These are phyloP conservation scores for Gobius niger DNA, from an alignment of 2,113 vertebrate species.

Conservation along the genomic window DNA sequence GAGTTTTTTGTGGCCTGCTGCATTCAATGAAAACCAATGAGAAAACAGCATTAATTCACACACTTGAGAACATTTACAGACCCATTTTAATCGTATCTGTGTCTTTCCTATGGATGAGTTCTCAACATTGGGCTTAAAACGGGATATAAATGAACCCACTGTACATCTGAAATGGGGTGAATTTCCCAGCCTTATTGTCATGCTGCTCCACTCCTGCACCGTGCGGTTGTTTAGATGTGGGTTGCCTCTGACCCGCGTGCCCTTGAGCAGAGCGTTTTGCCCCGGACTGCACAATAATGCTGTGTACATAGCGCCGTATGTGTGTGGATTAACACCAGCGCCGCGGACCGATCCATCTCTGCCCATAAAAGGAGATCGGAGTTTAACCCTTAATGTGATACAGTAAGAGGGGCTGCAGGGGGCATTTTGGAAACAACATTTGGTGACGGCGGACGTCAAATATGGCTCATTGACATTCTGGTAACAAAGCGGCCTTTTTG, in stretches of 20 bases:
- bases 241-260: conserved; percentile 42
- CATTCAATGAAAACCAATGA: not conserved
- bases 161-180: not conserved
- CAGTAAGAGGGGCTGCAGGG: no score
- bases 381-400: not conserved
- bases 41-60: conserved; percentile 4
- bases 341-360: conserved; percentile 3
- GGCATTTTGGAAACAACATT: no score
- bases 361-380: not conserved
- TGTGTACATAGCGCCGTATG: conserved; percentile 1
- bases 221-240: conserved; percentile 50
- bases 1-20: not conserved
- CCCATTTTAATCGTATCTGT: no score
- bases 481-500: no score
- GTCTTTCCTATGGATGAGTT: no score
- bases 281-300: conserved; percentile 36
- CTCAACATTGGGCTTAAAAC: no score
- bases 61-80: no score
- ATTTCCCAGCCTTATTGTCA: conserved; percentile 16
- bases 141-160: no score
- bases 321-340: conserved; percentile 4
- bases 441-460: no score
- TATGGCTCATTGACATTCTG: no score
- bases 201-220: conserved; percentile 12
- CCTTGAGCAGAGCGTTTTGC: conserved; percentile 45